phyloP scores from a whole-genome alignment of 2,797 vertebrate species.

The Parauchenoglanis ngamensis region DNA sequence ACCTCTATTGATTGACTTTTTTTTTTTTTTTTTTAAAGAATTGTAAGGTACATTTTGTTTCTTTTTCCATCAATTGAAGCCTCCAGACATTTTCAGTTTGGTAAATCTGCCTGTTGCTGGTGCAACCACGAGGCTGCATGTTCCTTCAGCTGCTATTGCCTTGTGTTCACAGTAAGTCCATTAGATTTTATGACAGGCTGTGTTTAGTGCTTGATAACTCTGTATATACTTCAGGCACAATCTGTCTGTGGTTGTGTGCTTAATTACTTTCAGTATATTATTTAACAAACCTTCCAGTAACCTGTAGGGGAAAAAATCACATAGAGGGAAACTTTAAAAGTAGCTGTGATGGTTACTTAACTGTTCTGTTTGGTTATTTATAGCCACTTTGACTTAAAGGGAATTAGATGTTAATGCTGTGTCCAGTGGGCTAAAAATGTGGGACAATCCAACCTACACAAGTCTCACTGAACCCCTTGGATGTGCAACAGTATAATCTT shows the following conservation, averaged over 20 bases:
- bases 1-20: too few species aligned
- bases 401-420: conserved; percentile 15
- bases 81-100: conserved; percentile 6
- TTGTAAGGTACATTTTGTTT: too few species aligned
- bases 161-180: conserved; percentile 47
- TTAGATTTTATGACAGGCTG: conserved; percentile 42
- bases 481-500: conserved; percentile 16
- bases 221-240: conserved; percentile 31
- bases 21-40: background rate
- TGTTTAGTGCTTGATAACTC: conserved; percentile 34
- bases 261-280: conserved; percentile 42
- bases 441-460: background rate
- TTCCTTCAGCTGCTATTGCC: conserved; percentile 23
- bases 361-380: conserved; percentile 29
- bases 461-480: conserved; percentile 1
- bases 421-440: conserved; percentile 2
- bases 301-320: background rate
- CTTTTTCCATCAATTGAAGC: background rate
- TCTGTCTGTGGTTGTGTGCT: conserved; percentile 44
- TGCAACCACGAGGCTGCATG: background rate
- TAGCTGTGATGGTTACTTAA: background rate
- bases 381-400: conserved; percentile 26
- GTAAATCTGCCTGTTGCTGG: background rate
- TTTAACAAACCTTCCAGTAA: conserved; percentile 23
- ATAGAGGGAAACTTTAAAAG: background rate